Evolutionary conservation across 2,113 vertebrate genomes (phyloP).

Genomic region (Tragulus kanchil): DNA sequence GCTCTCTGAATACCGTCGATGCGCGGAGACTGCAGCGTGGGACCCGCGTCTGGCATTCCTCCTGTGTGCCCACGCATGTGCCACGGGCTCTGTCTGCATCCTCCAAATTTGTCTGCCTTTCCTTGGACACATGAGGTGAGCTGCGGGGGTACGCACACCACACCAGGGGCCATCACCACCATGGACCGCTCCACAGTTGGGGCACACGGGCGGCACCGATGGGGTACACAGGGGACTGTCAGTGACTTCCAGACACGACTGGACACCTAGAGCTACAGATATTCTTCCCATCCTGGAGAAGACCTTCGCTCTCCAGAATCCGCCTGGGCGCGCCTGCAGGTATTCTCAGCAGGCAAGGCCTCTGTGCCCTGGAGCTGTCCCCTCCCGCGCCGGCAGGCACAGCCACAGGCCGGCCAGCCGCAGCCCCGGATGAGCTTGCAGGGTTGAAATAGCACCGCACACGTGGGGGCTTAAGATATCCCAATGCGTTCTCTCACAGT

Average conservation of each 20-base stretch:
- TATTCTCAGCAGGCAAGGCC: accelerated
- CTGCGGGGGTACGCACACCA: accelerated
- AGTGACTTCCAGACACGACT: neutral
- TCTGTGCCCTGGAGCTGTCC: accelerated
- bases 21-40: neutral
- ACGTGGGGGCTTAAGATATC: neutral
- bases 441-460: neutral
- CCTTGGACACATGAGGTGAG: accelerated
- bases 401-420: accelerated
- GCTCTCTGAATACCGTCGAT: accelerated
- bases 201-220: accelerated
- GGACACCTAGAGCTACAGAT: neutral
- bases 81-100: neutral
- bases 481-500: neutral
- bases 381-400: accelerated
- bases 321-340: neutral
- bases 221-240: accelerated
- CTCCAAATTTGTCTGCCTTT: neutral
- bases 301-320: neutral
- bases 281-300: neutral
- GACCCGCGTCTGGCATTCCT: neutral
- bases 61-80: accelerated
- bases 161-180: neutral
- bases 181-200: accelerated
- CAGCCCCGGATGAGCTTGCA: accelerated